Percentiles rank a stretch among this genome's conserved stretches.
These are phyloP conservation scores for Seladonia tumulorum DNA, from an alignment of 2,888 invertebrate species.

Conservation along the genomic window DNA sequence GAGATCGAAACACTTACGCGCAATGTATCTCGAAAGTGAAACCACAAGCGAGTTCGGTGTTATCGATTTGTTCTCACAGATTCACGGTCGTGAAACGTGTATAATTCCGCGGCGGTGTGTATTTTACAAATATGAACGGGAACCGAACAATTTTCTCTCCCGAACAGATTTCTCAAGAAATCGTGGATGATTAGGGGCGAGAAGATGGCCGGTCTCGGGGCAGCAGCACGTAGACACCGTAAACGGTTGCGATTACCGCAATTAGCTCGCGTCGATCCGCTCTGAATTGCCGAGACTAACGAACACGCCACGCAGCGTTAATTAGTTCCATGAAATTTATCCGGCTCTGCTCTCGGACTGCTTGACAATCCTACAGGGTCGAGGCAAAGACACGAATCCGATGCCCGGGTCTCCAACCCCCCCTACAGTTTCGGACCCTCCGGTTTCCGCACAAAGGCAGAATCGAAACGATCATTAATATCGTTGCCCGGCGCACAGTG, in stretches of 20 bases:
- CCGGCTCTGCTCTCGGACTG: slow-evolving; percentile 1
- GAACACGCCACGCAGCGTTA: slow-evolving; percentile 66
- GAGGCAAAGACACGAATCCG: neutral
- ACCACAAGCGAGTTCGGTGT: neutral
- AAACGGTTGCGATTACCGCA: slow-evolving; percentile 68
- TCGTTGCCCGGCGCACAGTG: slow-evolving; percentile 28
- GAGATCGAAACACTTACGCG: neutral
- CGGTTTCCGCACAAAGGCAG: slow-evolving; percentile 5
- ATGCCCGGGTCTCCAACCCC: neutral
- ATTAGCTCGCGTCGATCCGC: slow-evolving; percentile 70
- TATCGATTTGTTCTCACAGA: neutral
- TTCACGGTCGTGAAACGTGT: neutral
- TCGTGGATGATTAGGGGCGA: slow-evolving; percentile 2
- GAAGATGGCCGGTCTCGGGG: slow-evolving; percentile 14
- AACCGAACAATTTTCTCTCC: neutral
- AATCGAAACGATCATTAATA: slow-evolving; percentile 36
- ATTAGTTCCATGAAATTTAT: slow-evolving; percentile 74
- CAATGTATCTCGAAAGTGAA: neutral
- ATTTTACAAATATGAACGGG: neutral
- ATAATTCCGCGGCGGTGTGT: neutral
- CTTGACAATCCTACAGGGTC: neutral
- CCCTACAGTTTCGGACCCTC: slow-evolving; percentile 7
- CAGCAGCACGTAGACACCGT: slow-evolving; percentile 13
- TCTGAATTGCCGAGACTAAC: slow-evolving; percentile 66
- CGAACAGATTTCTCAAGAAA: neutral